A percentile compares a stretch with the other conserved stretches of the same genome.
Conservation (phyloP, 1,140 invertebrate genomes). For the Cydia strobilella region DNA sequence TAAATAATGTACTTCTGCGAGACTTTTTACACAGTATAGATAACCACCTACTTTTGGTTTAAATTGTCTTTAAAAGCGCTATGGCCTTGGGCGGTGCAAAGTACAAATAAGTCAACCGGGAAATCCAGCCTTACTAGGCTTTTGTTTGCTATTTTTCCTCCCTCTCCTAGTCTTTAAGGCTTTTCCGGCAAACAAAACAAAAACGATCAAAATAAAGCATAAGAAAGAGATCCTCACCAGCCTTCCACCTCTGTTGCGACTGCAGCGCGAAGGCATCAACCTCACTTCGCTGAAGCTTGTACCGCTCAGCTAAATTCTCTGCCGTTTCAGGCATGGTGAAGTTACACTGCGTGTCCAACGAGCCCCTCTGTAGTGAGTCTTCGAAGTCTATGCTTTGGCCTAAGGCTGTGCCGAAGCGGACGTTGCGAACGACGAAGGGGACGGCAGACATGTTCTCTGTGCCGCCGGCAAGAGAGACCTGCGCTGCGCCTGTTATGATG, state of each 20-base stretch:
- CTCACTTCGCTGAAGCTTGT: constrained; percentile 90
- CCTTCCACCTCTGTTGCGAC: constrained; percentile 92
- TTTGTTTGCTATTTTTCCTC: not conserved
- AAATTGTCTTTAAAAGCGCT: too few species aligned
- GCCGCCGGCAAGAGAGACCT: constrained; percentile 94
- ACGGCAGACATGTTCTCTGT: constrained; percentile 96
- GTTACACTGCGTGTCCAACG: constrained; percentile 93
- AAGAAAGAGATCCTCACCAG: constrained; percentile 79
- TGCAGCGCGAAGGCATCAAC: constrained; percentile 92
- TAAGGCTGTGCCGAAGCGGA: constrained; percentile 93
- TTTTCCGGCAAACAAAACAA: not conserved
- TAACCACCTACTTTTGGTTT: too few species aligned
- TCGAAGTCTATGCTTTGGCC: constrained; percentile 91
- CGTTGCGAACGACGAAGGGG: constrained; percentile 92
- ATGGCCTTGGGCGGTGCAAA: too few species aligned
- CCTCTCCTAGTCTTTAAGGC: not conserved
- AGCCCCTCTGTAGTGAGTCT: constrained; percentile 89
- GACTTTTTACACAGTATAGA: too few species aligned
- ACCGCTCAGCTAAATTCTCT: constrained; percentile 97
- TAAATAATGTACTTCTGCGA: too few species aligned
- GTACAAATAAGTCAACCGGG: too few species aligned
- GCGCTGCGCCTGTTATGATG: constrained; percentile 91
- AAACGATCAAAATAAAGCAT: not conserved
- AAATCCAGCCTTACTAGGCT: not conserved
- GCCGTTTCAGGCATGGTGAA: constrained; percentile 98